Conservation (phyloP, 1,140 invertebrate species). For the Megalonaias nervosa region DNA sequence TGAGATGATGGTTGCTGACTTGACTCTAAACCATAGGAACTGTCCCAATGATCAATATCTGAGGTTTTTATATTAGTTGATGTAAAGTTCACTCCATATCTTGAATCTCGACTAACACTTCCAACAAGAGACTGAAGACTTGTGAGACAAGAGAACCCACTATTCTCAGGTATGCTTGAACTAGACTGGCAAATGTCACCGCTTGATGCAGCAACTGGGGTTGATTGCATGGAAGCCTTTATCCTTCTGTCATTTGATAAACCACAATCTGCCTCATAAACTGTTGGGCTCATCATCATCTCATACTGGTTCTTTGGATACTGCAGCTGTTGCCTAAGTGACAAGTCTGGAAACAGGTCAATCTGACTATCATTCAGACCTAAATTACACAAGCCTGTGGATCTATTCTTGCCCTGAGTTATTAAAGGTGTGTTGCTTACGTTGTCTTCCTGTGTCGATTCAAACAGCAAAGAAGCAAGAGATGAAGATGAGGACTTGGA, state of each 20-base stretch:
- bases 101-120: conserved; percentile 32
- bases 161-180: too few relatives aligned
- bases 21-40: too few relatives aligned
- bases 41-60: too few relatives aligned
- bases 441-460: too few relatives aligned
- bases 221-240: too few relatives aligned
- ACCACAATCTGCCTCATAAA: too few relatives aligned
- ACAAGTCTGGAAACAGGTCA: conserved; percentile 32
- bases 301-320: not conserved
- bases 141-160: conserved; percentile 18
- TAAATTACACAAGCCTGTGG: not conserved
- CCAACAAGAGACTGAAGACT: conserved; percentile 34
- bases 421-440: not conserved
- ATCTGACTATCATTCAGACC: conserved; percentile 29
- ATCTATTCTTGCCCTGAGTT: not conserved
- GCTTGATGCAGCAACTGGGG: too few relatives aligned
- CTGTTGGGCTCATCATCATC: conserved; percentile 5
- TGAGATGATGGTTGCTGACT: too few relatives aligned
- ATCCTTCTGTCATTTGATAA: too few relatives aligned
- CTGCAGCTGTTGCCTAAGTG: conserved; percentile 8
- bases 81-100: conserved; percentile 34
- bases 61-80: not conserved
- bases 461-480: too few relatives aligned
- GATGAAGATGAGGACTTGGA: too few relatives aligned
- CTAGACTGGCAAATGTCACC: too few relatives aligned